Conservation (phyloP, 2,113 vertebrate species). For the Parus major region DNA sequence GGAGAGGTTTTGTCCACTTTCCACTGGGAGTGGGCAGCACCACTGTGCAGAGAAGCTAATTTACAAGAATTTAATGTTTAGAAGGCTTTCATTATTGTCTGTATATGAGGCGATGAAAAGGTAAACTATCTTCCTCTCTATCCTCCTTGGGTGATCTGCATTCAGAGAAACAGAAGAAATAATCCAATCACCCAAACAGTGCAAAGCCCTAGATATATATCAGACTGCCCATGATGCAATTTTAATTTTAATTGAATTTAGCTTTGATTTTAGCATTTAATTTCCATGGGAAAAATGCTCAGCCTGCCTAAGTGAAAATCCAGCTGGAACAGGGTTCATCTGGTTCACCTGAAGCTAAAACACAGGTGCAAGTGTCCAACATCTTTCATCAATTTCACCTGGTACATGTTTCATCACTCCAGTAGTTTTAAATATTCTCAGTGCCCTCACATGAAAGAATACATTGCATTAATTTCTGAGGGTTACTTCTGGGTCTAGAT, state of each 20-base stretch:
- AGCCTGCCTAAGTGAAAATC: background rate
- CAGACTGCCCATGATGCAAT: background rate
- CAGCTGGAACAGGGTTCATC: background rate
- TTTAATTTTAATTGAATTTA: background rate
- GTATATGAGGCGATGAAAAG: background rate
- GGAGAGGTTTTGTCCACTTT: background rate
- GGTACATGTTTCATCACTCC: background rate
- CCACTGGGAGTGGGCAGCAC: background rate
- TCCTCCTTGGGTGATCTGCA: background rate
- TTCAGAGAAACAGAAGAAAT: background rate
- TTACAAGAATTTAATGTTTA: background rate
- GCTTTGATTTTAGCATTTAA: background rate
- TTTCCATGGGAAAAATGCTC: background rate
- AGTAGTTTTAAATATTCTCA: background rate
- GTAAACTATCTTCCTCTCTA: background rate
- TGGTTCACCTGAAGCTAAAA: background rate
- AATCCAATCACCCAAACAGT: background rate
- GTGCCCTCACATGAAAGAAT: background rate
- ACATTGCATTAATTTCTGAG: background rate
- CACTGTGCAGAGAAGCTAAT: background rate
- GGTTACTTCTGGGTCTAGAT: background rate
- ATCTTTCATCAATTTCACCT: background rate
- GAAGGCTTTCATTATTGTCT: background rate
- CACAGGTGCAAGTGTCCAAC: no score
- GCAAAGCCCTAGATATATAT: background rate